phyloP scores from a whole-genome alignment of 2,113 vertebrate species.

The Hemiprocne comata region DNA sequence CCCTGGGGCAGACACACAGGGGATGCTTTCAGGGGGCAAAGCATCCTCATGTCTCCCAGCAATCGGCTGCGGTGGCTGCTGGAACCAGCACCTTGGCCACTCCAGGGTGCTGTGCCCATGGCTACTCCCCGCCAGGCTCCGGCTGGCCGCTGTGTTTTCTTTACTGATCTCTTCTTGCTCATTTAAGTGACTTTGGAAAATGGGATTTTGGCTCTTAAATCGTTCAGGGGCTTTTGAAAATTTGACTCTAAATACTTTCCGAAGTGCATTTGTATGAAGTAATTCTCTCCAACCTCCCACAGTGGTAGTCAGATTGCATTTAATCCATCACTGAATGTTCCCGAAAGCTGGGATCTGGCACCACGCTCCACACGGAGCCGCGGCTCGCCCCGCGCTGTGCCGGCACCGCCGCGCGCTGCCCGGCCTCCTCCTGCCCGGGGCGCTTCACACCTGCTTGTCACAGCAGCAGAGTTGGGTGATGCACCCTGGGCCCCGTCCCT shows the following conservation, averaged over 20 bases:
- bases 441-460: neutral
- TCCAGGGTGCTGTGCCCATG: neutral
- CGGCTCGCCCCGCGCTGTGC: neutral
- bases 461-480: fast-evolving
- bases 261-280: constrained; percentile 66
- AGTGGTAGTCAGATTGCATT: constrained; percentile 69
- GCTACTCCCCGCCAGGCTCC: neutral
- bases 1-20: neutral
- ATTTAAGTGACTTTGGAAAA: constrained; percentile 63
- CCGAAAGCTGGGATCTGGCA: constrained; percentile 67
- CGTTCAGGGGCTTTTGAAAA: constrained; percentile 68
- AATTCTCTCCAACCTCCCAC: constrained; percentile 69
- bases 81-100: neutral
- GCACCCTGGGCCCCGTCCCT: fast-evolving
- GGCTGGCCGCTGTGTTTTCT: neutral
- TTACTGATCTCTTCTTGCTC: constrained; percentile 16
- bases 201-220: constrained; percentile 67
- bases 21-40: fast-evolving
- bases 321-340: constrained; percentile 68
- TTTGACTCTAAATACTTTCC: constrained; percentile 67
- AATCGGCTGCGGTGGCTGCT: neutral
- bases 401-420: neutral
- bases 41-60: neutral
- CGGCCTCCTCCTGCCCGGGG: fast-evolving
- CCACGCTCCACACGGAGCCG: constrained; percentile 39